Conservation (phyloP, 1,140 invertebrate species). For the Caligus rogercresseyi region DNA sequence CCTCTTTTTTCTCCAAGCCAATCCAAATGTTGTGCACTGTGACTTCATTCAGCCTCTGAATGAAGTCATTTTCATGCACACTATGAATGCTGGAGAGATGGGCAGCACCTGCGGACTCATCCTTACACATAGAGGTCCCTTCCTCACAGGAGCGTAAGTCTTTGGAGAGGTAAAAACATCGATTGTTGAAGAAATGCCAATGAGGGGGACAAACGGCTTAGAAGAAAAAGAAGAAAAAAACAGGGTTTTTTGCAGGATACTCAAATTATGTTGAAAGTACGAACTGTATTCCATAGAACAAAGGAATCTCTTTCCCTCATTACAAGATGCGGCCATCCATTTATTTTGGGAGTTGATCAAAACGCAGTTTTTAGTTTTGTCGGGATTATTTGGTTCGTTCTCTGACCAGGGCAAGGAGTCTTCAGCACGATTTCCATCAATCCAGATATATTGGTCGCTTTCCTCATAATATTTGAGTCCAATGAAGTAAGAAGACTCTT, state of each 20-base stretch:
- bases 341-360: not conserved
- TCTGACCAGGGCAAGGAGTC: not conserved
- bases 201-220: not conserved
- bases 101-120: not conserved
- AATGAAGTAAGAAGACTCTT: not conserved
- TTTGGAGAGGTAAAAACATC: not conserved
- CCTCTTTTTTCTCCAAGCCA: not conserved
- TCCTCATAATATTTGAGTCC: not conserved
- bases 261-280: not conserved
- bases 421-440: not conserved
- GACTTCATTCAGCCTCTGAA: not conserved
- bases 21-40: not conserved
- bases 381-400: not conserved
- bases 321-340: not conserved
- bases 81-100: not conserved
- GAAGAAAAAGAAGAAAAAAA: too few relatives aligned
- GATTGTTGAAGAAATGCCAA: not conserved
- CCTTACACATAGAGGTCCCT: not conserved
- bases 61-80: not conserved
- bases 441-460: not conserved
- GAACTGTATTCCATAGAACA: not conserved
- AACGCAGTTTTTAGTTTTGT: not conserved
- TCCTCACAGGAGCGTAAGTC: not conserved
- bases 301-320: not conserved
- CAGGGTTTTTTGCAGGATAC: too few relatives aligned